Evolutionary conservation across 2,113 vertebrate species (phyloP), one percentile per base, ranked within the genome.

Genomic region (Limnothrissa miodon): DNA sequence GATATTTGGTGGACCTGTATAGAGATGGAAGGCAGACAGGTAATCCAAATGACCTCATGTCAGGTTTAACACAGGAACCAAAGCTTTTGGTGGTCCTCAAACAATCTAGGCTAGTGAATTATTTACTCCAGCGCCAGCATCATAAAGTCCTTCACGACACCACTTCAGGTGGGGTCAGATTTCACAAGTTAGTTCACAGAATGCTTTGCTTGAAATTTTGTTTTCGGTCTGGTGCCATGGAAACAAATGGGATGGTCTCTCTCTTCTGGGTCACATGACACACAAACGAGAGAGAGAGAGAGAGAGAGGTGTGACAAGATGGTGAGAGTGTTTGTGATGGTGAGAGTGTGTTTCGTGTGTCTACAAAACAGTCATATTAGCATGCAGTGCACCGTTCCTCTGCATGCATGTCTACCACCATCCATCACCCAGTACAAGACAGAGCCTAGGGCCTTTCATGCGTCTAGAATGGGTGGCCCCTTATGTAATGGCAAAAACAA

Each of bases 391-490:
- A 7, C 23, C 6, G 7, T 21, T 62, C 21, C n/a, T 62, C 59
- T 66, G 25, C 33, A 36, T 36, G 29, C 66, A 15, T 42, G 42
- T 6, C 42, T 42, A 6, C 42, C 36, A 11, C 33, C 66, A 74
- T 17, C 15, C 29, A 36, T 36, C 51, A 36, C 29, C 29, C 10
- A 42, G 42, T 66, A 25, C 1, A 25, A 25, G n/a, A 66, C n/a
- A 74, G 66, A 33, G 66, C 66, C 59, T 66, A n/a, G n/a, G 59
- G n/a, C 29, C 25, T 66, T 66, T 66, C 59, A 25, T 33, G 59
- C 1, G 33, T 66, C 8, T 1, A 17, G 7, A 74, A 33, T 56
- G 21, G 51, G 51, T 5, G 17, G 51, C 21, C 10, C 0, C 66
- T 74, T 3, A 74, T 17, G 9, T 10, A 56, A 56, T 56, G 17